Evolutionary conservation across 2,888 invertebrate genomes (phyloP).

Genomic region (Cantharis rustica): DNA sequence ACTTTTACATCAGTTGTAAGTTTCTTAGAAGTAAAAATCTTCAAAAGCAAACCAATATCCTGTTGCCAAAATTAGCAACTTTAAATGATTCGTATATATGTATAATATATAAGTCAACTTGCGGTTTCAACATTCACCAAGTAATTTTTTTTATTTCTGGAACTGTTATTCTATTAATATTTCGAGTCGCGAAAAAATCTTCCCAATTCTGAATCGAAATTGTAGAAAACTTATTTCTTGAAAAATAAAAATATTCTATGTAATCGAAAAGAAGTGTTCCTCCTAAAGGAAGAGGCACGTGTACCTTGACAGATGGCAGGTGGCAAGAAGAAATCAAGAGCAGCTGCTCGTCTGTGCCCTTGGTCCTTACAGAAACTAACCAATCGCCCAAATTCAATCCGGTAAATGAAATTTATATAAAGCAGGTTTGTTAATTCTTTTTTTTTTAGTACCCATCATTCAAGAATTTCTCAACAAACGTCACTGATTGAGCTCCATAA

Average conservation of each 20-base stretch:
- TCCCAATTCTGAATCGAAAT: background rate
- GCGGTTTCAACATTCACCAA: slow-evolving; percentile 6
- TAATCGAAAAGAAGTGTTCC: background rate
- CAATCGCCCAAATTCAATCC: background rate
- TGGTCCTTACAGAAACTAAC: background rate
- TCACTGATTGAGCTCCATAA: background rate
- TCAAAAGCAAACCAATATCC: slow-evolving; percentile 4
- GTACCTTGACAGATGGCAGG: slow-evolving; percentile 33
- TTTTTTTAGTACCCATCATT: background rate
- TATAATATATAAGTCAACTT: background rate
- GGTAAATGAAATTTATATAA: background rate
- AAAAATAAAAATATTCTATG: background rate
- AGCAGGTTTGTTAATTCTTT: background rate
- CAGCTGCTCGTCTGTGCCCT: slow-evolving; percentile 20
- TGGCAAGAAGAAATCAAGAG: slow-evolving; percentile 25
- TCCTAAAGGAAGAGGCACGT: slow-evolving; percentile 27
- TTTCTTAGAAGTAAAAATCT: background rate
- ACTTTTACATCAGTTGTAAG: background rate
- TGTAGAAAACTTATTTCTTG: background rate
- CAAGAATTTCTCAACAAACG: background rate
- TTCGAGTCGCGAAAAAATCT: background rate
- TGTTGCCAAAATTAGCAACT: slow-evolving; percentile 1
- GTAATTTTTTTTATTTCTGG: background rate
- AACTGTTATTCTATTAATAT: background rate
- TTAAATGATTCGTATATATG: background rate